Conservation (phyloP, 2,888 invertebrate species). For the Zelleria hepariella region DNA sequence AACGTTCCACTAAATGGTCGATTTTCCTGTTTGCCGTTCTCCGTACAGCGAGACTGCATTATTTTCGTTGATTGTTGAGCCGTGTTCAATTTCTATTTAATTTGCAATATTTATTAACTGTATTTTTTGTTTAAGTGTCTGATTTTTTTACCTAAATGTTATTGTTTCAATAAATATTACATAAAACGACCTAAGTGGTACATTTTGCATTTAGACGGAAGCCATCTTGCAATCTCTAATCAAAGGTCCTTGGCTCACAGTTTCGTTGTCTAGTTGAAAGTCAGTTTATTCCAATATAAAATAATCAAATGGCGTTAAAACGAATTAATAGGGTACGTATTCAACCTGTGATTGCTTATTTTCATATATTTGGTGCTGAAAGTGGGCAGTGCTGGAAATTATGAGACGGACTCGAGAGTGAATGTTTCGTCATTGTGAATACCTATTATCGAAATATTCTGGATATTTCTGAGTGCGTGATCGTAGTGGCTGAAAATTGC, state of each 20-base stretch:
- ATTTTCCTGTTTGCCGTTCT: constrained; percentile 70
- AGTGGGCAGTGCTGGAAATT: constrained; percentile 50
- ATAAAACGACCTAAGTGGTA: constrained; percentile 78
- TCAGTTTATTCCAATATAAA: constrained; percentile 80
- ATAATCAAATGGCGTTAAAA: constrained; percentile 94
- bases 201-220: constrained; percentile 83
- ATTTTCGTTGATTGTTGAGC: constrained; percentile 55
- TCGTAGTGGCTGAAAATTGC: constrained; percentile 20
- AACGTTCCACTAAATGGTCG: constrained; percentile 63
- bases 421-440: constrained; percentile 78
- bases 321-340: constrained; percentile 95
- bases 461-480: constrained; percentile 62
- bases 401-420: constrained; percentile 63
- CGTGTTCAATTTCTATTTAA: constrained; percentile 52
- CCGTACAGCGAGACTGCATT: constrained; percentile 59
- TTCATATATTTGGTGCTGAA: constrained; percentile 25
- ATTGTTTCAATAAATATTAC: constrained; percentile 46
- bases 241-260: constrained; percentile 88
- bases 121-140: constrained; percentile 55
- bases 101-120: constrained; percentile 64
- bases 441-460: constrained; percentile 74
- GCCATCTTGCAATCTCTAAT: constrained; percentile 91
- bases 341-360: constrained; percentile 37
- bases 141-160: constrained; percentile 41
- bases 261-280: constrained; percentile 86